Evolutionary conservation across 92 coral and sea anemone species (phyloP).

Genomic region (Pocillopora meandrina): DNA sequence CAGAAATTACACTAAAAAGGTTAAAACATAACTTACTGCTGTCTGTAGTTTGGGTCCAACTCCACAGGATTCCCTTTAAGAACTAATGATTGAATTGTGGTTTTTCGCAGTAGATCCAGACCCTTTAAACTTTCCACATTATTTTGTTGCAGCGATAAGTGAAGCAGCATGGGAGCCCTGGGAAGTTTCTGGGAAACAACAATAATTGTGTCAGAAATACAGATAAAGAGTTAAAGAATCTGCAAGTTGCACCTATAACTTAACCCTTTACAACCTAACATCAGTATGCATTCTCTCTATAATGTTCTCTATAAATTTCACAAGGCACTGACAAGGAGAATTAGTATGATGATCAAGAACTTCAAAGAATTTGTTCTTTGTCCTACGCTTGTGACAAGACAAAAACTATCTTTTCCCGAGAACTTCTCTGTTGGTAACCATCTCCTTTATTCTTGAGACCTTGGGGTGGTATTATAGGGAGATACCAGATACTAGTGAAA

Average conservation of each 20-base stretch:
- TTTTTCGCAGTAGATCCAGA: slow-evolving; percentile 71
- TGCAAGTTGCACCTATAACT: neutral
- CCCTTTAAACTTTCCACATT: slow-evolving; percentile 79
- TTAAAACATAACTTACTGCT: slow-evolving; percentile 63
- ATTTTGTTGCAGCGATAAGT: slow-evolving; percentile 93
- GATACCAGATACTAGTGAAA: too few species aligned
- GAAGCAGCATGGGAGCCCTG: slow-evolving; percentile 75
- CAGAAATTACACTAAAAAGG: too few species aligned
- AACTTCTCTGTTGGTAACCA: too few species aligned
- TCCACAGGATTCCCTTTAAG: slow-evolving; percentile 93
- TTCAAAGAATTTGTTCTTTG: too few species aligned
- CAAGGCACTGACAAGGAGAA: too few species aligned
- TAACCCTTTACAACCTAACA: neutral
- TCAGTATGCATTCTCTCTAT: too few species aligned
- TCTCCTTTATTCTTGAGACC: too few species aligned
- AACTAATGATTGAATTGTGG: slow-evolving; percentile 73
- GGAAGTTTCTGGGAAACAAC: slow-evolving; percentile 82
- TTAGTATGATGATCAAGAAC: too few species aligned
- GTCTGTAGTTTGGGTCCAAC: slow-evolving; percentile 85
- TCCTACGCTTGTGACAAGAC: too few species aligned
- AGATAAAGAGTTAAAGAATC: neutral
- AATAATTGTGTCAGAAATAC: neutral
- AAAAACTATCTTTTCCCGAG: too few species aligned
- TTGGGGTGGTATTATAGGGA: too few species aligned
- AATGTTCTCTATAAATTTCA: too few species aligned